These are phyloP conservation scores for Atlantisia rogersi DNA, from an alignment of 2,113 vertebrate species.

Conservation along the genomic window DNA sequence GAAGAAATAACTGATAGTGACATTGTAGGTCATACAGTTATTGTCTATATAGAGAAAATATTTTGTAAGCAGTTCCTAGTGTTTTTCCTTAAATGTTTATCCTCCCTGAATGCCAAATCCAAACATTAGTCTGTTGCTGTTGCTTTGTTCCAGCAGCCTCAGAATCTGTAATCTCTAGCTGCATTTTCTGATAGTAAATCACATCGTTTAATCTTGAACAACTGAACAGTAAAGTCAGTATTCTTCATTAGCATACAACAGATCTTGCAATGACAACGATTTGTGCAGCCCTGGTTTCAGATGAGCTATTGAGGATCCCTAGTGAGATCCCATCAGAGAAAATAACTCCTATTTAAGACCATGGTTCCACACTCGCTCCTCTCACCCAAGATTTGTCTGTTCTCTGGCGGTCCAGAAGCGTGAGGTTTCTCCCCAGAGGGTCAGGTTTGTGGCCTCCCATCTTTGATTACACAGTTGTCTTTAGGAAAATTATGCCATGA, in stretches of 20 bases:
- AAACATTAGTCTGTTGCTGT: not conserved
- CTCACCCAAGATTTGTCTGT: not conserved
- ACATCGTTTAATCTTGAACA: not conserved
- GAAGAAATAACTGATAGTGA: not conserved
- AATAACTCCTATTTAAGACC: not conserved
- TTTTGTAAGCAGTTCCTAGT: not conserved
- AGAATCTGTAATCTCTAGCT: not conserved
- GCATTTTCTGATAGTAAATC: not conserved
- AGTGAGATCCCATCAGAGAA: not conserved
- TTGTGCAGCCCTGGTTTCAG: not conserved
- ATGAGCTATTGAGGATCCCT: conserved; percentile 15
- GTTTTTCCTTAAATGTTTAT: not conserved
- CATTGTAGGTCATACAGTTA: not conserved
- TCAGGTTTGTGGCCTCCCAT: not conserved
- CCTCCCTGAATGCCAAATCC: not conserved
- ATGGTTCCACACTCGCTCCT: not conserved
- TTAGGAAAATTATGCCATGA: not conserved
- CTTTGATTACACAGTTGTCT: not conserved
- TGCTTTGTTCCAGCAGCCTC: not conserved
- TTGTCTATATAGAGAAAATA: not conserved
- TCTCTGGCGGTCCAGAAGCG: not conserved
- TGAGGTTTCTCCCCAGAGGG: not conserved
- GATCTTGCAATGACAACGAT: not conserved
- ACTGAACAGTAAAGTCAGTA: not conserved
- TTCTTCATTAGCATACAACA: not conserved